phyloP scores from a whole-genome alignment of 2,888 invertebrate species.

The Lypha dubia region DNA sequence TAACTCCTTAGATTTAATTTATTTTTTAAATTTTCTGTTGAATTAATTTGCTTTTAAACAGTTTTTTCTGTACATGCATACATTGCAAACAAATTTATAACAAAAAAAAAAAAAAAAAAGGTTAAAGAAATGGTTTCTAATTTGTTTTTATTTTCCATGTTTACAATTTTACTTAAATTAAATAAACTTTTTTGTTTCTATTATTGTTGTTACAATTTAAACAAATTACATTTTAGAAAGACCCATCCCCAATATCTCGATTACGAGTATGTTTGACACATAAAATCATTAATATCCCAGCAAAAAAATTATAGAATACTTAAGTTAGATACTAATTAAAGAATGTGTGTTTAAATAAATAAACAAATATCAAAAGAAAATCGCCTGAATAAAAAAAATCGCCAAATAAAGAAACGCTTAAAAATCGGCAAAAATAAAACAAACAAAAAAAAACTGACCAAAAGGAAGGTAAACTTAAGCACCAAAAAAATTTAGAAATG shows the following conservation, averaged over 20 bases:
- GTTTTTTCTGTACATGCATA: too few relatives aligned
- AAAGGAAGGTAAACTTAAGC: too few relatives aligned
- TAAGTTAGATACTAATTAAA: too few relatives aligned
- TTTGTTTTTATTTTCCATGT: background rate
- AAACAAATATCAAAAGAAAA: too few relatives aligned
- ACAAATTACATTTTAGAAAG: slow-evolving; percentile 48
- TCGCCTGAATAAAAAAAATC: too few relatives aligned
- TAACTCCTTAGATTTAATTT: background rate
- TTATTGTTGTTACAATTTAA: slow-evolving; percentile 39
- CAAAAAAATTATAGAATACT: too few relatives aligned
- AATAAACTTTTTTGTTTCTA: slow-evolving; percentile 19
- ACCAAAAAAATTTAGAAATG: too few relatives aligned
- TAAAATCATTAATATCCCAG: slow-evolving; percentile 12
- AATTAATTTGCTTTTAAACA: background rate
- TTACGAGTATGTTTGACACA: background rate
- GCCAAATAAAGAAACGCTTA: too few relatives aligned
- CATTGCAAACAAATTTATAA: background rate
- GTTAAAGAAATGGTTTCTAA: background rate
- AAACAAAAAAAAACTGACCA: too few relatives aligned
- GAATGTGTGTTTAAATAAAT: too few relatives aligned
- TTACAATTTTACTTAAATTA: slow-evolving; percentile 55
- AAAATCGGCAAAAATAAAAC: too few relatives aligned
- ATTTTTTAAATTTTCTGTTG: background rate
- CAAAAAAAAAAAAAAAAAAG: too few relatives aligned
- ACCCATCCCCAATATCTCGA: background rate